Base-by-base conservation (phyloP, 2,797 vertebrate species). In the Oophaga sylvatica region DNA sequence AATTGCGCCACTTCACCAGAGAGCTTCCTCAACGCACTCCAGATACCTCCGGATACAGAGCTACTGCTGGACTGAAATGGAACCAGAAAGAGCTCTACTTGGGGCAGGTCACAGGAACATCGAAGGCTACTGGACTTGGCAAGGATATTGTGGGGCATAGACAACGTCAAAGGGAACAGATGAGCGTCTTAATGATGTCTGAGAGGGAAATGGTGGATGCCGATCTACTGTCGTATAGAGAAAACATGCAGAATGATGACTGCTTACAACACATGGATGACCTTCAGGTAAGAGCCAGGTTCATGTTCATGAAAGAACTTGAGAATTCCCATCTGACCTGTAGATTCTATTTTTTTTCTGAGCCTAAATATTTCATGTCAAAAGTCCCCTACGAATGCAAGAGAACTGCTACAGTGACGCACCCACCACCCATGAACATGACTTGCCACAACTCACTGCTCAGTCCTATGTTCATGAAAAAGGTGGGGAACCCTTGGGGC, bases 201-300 rank as follows among this genome's bases (percentile, higher is more conserved):
- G 96, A 96, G 92, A 96, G 97, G 92, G 97, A 98, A 91, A 97
- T 96, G 95, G 95, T 96, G 85, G 95, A 96, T 53, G 92, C 96
- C 17, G 97, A 98, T 80, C 92, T 98, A 88, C 92, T 98, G 20
- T 94, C 97, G 87, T 98, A 97, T 90, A 96, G 96, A 86, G 97
- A 96, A 78, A 96, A 93, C 31, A 87, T 97, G 80, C 97, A 97
- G 83, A 96, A 95, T 80, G 97, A 97, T 92, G 97, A 97, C 84
- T 97, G 97, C 91, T 94, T 99, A 76, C 96, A 97, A 26, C 97
- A 99, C 91, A 97, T 99, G 97, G 97, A 99, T 81, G 96, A 99
- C 85, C 94, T 99, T 76, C 98, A 99, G 97, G 98, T 99, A 91
- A 9, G 19, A 4, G 41, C 41, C 2, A 13, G 41, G 10, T 48